Evolutionary conservation across 2,113 vertebrate genomes (phyloP).

Genomic region (Barbus barbus): DNA sequence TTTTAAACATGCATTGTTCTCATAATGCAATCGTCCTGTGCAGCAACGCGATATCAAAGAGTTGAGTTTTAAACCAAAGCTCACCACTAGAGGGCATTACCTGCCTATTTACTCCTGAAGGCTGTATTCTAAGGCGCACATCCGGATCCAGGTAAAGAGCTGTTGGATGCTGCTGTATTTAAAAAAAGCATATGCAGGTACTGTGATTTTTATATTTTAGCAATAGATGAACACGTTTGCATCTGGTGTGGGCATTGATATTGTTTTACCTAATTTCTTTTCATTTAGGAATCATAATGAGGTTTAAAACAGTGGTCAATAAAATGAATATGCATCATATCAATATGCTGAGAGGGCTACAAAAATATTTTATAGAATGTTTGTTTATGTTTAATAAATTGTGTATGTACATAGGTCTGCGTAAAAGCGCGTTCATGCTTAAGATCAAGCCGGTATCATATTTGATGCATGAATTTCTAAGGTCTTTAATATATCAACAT

Average conservation of each 20-base stretch:
- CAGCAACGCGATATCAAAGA: background rate
- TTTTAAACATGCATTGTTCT: background rate
- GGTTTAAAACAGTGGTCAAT: background rate
- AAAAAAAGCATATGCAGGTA: background rate
- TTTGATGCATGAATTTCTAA: background rate
- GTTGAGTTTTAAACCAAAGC: background rate
- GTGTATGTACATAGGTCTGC: background rate
- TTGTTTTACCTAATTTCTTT: background rate
- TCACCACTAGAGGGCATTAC: constrained; percentile 13
- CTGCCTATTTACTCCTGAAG: background rate
- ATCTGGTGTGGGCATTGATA: background rate
- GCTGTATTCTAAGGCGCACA: background rate
- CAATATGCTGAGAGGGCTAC: background rate
- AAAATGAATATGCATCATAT: background rate
- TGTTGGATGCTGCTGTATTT: background rate
- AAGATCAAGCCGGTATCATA: background rate
- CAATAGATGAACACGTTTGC: background rate
- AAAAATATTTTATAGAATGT: background rate
- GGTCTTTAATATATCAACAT: too few species aligned
- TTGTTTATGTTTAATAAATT: background rate
- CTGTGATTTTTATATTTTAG: background rate
- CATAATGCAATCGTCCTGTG: background rate
- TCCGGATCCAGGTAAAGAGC: too few species aligned
- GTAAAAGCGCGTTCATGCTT: background rate
- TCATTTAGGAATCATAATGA: background rate